phyloP scores from a whole-genome alignment of 2,113 vertebrate species.

The Rhea pennata region DNA sequence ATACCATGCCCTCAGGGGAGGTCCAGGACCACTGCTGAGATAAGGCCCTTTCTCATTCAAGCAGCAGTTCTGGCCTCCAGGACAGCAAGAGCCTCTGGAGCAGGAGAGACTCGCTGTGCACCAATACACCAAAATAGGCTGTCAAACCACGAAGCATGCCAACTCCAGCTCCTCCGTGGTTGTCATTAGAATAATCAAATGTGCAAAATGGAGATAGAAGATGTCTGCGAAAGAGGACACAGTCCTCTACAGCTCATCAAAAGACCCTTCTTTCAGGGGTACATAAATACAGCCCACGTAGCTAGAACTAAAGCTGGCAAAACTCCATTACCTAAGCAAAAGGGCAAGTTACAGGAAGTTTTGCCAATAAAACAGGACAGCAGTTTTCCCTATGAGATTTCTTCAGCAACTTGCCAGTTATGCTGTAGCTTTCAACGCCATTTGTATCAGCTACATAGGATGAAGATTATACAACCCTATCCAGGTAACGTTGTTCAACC shows the following conservation, averaged over 20 bases:
- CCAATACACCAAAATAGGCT: neutral
- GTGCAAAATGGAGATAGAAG: neutral
- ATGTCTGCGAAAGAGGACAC: rapidly evolving
- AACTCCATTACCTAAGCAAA: neutral
- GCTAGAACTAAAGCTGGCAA: neutral
- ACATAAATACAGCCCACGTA: neutral
- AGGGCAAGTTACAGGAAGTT: neutral
- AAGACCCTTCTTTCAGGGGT: neutral
- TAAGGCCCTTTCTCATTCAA: neutral
- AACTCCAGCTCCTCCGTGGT: rapidly evolving
- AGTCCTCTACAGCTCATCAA: neutral
- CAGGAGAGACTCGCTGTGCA: neutral
- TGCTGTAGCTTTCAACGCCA: neutral
- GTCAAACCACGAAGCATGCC: neutral
- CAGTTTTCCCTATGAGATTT: neutral
- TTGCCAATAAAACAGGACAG: neutral
- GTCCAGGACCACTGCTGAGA: neutral
- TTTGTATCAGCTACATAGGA: neutral
- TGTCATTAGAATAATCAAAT: neutral
- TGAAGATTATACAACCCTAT: neutral
- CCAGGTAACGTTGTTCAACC: neutral
- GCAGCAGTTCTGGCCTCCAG: neutral
- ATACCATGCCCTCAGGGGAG: neutral
- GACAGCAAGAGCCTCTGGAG: neutral
- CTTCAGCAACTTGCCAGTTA: neutral